Base-by-base conservation (phyloP, 2,797 vertebrate genomes). In the Phataginus tricuspis region DNA sequence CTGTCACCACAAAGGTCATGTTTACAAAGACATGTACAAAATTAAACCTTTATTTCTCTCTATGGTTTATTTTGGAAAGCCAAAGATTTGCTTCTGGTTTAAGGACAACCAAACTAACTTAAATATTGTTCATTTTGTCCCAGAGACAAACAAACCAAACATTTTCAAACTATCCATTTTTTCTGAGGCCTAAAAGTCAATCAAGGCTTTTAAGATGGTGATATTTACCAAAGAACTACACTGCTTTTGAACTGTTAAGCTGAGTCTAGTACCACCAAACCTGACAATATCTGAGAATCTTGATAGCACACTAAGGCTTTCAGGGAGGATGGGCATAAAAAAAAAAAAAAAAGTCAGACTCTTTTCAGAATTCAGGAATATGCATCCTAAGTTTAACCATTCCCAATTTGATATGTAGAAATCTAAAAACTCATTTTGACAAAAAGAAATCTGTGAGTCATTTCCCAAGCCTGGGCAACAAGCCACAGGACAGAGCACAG, bases 61-160 rank as follows among this genome's bases (percentile, higher is more conserved):
- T 37, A 1, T 1, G 9, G 51, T 34, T 92, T 53, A 23, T 51
- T 92, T 61, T 25, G 57, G 63, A 87, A 82, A 93, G 66, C 37
- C 45, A 79, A 90, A 68, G 31, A 45, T 27, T 10, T 80, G 23
- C 31, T 80, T 68, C 69, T 31, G 27, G 16, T 23, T 91, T 93
- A 77, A 86, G 94, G 84, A 86, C 66, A 85, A 84, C 5, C 27
- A 25, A 91, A 86, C 27, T 16, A 37, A 85, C 11, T 59, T 94
- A 64, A 63, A 78, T 45, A 39, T 39, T 25, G 39, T 37, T 53
- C 59, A 49, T 8, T 34, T 59, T 51, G 66, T 49, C 7, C 71
- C 42, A 77, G 71, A 91, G 59, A 84, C 29, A 80, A 91, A 53
- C 7, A 49, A 86, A 39, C 15, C 61, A 64, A 34, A 45, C 4